A percentile compares a stretch with the other conserved stretches of the same genome.
Evolutionary conservation across 2,113 vertebrate species (phyloP).

Genomic region (Megaleporinus macrocephalus): DNA sequence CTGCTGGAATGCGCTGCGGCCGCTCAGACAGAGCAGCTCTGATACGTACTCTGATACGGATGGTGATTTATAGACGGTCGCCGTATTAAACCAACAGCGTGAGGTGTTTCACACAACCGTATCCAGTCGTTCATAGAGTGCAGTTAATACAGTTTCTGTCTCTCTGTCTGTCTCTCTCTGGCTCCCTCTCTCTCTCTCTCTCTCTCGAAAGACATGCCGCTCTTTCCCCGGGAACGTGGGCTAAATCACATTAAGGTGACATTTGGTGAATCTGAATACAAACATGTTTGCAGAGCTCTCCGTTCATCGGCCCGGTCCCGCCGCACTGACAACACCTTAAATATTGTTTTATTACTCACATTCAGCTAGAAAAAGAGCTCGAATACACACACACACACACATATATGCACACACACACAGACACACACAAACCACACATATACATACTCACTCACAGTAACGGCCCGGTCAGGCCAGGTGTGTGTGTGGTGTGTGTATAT

Average conservation of each 20-base stretch:
- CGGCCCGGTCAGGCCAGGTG: neutral
- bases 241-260: conserved; percentile 37
- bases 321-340: conserved; percentile 11
- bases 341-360: conserved; percentile 32
- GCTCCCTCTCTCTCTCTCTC: neutral
- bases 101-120: conserved; percentile 37
- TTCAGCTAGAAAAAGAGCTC: no score
- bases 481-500: no score
- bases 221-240: neutral
- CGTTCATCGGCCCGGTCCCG: neutral
- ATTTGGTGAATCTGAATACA: conserved; percentile 36
- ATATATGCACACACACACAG: conserved; percentile 7
- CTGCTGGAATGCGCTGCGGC: conserved; percentile 37
- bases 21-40: conserved; percentile 24
- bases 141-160: neutral
- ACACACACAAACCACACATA: neutral
- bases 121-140: conserved; percentile 13
- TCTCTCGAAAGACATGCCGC: neutral
- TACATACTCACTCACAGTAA: neutral
- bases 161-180: neutral
- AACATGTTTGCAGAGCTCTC: conserved; percentile 37
- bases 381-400: neutral
- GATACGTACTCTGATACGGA: conserved; percentile 40
- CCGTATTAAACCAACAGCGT: conserved; percentile 33
- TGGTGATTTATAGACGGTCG: conserved; percentile 50